Conservation (phyloP, 2,888 invertebrate species). For the Folsomia manolachei region DNA sequence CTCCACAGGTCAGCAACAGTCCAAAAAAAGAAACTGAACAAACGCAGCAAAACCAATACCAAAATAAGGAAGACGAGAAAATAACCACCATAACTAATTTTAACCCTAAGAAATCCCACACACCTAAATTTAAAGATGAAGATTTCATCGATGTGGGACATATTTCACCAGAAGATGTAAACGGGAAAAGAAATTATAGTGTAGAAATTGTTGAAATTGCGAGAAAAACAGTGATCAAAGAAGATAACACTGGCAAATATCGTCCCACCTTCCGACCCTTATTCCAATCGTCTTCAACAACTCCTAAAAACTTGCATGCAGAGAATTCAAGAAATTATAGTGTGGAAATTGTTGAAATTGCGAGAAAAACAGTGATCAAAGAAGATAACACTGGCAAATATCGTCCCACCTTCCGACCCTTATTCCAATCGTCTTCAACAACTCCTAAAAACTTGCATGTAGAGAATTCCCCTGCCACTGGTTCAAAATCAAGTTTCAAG, state of each 20-base stretch:
- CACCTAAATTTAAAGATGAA: neutral
- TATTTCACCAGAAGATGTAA: neutral
- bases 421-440: no score
- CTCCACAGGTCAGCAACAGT: neutral
- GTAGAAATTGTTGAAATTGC: constrained; percentile 35
- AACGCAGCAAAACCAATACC: neutral
- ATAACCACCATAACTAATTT: neutral
- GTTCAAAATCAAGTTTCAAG: no score
- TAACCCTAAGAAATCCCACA: neutral
- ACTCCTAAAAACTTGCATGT: neutral
- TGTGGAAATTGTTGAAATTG: neutral
- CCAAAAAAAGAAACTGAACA: constrained; percentile 8
- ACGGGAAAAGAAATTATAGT: constrained; percentile 30
- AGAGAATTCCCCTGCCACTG: neutral
- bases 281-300: constrained; percentile 10
- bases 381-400: neutral
- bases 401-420: neutral
- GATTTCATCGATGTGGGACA: neutral
- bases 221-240: constrained; percentile 24
- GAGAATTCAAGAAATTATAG: neutral
- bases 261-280: neutral
- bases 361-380: neutral
- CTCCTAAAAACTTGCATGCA: constrained; percentile 7
- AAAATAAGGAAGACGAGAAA: neutral
- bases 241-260: constrained; percentile 22